Conservation (phyloP, 2,113 vertebrate species). For the Prinia subflava region DNA sequence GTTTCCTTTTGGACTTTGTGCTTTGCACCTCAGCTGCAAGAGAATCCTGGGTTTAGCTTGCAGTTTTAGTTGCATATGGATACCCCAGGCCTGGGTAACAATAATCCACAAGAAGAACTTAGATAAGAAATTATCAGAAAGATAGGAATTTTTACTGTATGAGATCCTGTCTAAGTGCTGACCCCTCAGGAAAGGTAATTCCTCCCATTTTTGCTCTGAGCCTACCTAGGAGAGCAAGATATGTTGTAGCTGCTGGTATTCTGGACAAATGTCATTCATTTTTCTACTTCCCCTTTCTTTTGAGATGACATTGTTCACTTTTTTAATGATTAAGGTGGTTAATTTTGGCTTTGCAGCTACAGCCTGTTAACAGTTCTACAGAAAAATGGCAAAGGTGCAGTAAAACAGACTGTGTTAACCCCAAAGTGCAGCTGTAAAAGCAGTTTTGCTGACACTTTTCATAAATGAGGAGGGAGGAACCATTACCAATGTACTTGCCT, state of each 20-base stretch:
- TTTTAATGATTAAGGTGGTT: neutral
- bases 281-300: neutral
- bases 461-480: neutral
- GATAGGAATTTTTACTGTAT: neutral
- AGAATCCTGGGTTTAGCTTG: neutral
- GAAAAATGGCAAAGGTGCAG: neutral
- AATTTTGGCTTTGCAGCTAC: neutral
- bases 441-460: neutral
- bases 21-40: neutral
- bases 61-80: neutral
- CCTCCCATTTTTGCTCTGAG: neutral
- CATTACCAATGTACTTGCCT: neutral
- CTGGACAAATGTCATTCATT: neutral
- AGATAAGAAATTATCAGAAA: neutral
- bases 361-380: neutral
- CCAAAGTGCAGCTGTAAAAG: neutral
- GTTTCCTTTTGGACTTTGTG: neutral
- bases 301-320: neutral
- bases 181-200: neutral
- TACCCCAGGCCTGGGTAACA: neutral
- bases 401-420: neutral
- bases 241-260: neutral
- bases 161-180: neutral
- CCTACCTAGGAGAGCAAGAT: neutral
- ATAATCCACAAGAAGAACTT: neutral